Base-by-base conservation (phyloP, 2,113 vertebrate species). In the Trinectes maculatus region DNA sequence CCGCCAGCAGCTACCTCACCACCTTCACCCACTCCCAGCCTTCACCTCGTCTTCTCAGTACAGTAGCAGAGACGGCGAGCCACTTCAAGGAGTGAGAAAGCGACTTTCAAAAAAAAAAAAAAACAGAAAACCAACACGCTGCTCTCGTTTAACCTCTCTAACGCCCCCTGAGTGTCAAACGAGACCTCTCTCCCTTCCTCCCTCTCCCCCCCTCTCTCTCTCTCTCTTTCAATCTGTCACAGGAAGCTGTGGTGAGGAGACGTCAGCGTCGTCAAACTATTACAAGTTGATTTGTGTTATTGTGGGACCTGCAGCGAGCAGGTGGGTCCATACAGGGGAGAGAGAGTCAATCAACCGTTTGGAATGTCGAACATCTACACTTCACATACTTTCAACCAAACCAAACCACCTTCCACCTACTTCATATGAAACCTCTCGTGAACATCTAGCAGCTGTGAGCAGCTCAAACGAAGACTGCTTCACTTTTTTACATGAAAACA, bases 81-180 rank as follows among this genome's bases (percentile, higher is more conserved):
- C 86, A 91, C 87, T 91, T 91, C 86, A 89, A 89, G 74, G 73
- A 40, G 44, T 37, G 67, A 75, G 58, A 82, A 61, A 75, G 79
- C 48, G 46, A 11, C 40, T 42, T 42, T 44, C 9, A 25, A 55
- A 43, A 63, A 21, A 44, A 22, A 37, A 33, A 40, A 46, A 46
- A 51, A 36, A 40, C 16, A 15, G 2, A 18, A 8, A 55, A 55
- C 63, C 33, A 47, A 52, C 31, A 63, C 2, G 3, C 36, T 54
- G 29, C 53, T 65, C 74, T 58, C 57, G 54, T 79, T 74, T 64
- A 77, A 60, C 71, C 49, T 62, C 79, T 61, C 58, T 24, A 15
- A 76, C 85, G 31, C 82, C 84, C 84, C 71, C 80, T 52, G 37
- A 79, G 68, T 55, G 68, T 78, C 68, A 72, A 60, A 80, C 43